These are phyloP conservation scores for Carpatolechia fugitivella DNA, from an alignment of 2,888 invertebrate species.

Conservation along the genomic window DNA sequence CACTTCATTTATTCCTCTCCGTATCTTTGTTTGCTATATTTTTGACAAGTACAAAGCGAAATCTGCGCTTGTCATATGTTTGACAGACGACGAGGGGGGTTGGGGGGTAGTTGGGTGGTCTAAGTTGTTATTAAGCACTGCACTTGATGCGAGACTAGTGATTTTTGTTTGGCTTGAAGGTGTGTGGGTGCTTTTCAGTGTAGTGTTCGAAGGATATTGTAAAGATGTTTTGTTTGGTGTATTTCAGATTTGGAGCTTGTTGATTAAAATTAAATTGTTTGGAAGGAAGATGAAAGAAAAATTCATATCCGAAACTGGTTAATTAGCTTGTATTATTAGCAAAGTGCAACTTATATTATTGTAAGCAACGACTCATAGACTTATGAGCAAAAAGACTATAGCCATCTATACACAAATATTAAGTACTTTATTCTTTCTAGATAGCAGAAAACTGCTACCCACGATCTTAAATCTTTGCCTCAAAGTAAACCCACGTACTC, in stretches of 20 bases:
- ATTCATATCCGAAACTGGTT: no score
- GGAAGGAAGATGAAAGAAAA: no score
- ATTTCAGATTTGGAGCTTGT: not conserved
- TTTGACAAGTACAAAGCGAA: constrained; percentile 79
- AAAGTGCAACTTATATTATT: no score
- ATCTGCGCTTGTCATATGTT: constrained; percentile 77
- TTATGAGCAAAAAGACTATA: no score
- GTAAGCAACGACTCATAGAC: no score
- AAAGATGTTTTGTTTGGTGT: not conserved
- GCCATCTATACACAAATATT: no score
- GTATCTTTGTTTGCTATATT: constrained; percentile 79
- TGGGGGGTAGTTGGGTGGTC: constrained; percentile 30
- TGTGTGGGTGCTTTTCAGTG: not conserved
- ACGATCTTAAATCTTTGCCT: no score
- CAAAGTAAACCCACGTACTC: no score
- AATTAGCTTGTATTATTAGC: no score
- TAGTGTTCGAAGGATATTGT: not conserved
- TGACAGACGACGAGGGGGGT: constrained; percentile 61
- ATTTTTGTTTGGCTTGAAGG: constrained; percentile 24
- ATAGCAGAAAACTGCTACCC: no score
- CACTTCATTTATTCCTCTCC: constrained; percentile 75
- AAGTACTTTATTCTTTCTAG: no score
- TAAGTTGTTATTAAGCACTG: constrained; percentile 76
- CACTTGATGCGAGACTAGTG: constrained; percentile 56
- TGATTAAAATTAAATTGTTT: not conserved